phyloP scores from a whole-genome alignment of 2,888 invertebrate genomes.

The Belgica antarctica region DNA sequence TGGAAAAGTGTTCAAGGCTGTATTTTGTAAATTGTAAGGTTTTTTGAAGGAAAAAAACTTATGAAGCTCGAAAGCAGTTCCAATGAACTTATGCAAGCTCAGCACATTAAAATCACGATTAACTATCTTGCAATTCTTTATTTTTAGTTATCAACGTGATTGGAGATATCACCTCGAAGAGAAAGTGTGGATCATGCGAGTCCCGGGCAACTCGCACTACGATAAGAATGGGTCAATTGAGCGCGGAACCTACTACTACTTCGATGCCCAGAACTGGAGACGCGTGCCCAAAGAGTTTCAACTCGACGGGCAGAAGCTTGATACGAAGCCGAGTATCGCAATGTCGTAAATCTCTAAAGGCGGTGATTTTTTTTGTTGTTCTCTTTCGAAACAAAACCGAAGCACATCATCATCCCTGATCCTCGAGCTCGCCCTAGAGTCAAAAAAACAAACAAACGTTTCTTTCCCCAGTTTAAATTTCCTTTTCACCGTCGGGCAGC shows the following conservation, averaged over 20 bases:
- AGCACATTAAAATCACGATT: conserved; percentile 11
- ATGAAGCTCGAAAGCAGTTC: conserved; percentile 8
- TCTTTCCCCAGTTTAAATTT: not conserved
- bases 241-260: conserved; percentile 98
- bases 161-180: conserved; percentile 99
- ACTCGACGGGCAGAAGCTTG: conserved; percentile 97
- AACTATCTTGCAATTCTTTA: not conserved
- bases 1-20: no score
- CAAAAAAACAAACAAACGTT: not conserved
- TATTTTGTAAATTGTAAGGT: not conserved
- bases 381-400: not conserved
- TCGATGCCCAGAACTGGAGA: conserved; percentile 98
- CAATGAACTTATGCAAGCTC: no score
- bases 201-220: conserved; percentile 88
- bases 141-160: conserved; percentile 86
- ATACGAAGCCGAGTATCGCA: conserved; percentile 57
- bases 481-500: no score
- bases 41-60: not conserved
- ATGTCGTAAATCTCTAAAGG: conserved; percentile 31
- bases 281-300: conserved; percentile 99
- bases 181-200: conserved; percentile 97
- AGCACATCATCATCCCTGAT: no score
- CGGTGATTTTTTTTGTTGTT: not conserved
- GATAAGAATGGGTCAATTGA: conserved; percentile 96
- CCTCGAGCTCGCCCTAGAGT: not conserved